Conservation (phyloP, 2,888 invertebrate genomes). For the Oscheius onirici region DNA sequence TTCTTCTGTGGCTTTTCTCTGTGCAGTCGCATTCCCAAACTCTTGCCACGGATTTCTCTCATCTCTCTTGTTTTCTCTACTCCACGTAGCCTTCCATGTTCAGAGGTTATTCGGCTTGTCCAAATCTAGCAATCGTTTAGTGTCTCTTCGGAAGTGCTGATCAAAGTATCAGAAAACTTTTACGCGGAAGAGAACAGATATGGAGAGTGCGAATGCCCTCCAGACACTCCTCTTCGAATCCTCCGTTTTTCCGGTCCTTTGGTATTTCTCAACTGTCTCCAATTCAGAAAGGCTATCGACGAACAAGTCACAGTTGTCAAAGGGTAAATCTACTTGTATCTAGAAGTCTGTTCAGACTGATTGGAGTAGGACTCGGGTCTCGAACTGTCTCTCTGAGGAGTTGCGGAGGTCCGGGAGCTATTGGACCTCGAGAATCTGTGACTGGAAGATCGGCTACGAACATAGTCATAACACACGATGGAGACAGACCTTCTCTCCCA, state of each 20-base stretch:
- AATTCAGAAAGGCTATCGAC: conserved; percentile 39
- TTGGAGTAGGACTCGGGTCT: conserved; percentile 57
- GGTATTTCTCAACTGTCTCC: conserved; percentile 45
- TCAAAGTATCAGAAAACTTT: conserved; percentile 29
- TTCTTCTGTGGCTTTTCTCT: conserved; percentile 33
- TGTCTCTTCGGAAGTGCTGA: conserved; percentile 19
- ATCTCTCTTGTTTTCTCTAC: conserved; percentile 39
- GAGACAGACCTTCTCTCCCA: conserved; percentile 32
- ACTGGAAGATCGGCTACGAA: conserved; percentile 45
- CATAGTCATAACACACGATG: conserved; percentile 52
- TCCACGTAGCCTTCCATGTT: conserved; percentile 40
- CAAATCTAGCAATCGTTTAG: conserved; percentile 7
- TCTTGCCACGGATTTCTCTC: conserved; percentile 43
- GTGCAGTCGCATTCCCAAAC: conserved; percentile 45
- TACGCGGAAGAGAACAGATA: conserved; percentile 41
- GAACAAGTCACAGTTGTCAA: conserved; percentile 50
- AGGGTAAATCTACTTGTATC: conserved; percentile 31
- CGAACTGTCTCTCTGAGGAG: conserved; percentile 52
- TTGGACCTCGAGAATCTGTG: conserved; percentile 42
- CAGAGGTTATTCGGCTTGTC: conserved; percentile 32
- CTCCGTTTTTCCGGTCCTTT: conserved; percentile 44
- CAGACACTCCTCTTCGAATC: conserved; percentile 51
- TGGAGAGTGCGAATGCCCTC: conserved; percentile 45
- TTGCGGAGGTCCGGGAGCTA: conserved; percentile 24
- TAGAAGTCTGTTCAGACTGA: conserved; percentile 35